Evolutionary conservation across 2,113 vertebrate genomes (phyloP).

Genomic region (Elaphurus davidianus): DNA sequence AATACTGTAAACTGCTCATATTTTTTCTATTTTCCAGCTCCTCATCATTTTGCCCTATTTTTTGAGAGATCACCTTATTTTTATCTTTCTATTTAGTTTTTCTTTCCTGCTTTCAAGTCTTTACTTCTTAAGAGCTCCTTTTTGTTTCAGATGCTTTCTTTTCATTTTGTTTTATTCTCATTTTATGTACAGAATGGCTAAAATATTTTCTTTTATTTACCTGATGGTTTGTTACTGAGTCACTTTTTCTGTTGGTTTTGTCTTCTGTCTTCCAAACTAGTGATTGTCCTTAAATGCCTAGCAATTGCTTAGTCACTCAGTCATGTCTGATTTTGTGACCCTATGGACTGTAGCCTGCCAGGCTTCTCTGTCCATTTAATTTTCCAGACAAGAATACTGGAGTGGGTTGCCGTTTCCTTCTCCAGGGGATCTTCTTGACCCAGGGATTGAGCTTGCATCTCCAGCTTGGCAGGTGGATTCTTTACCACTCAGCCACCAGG

Average conservation of each 20-base stretch:
- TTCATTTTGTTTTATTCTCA: background rate
- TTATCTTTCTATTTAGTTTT: background rate
- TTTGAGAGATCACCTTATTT: background rate
- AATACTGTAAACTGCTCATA: background rate
- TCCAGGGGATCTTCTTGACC: background rate
- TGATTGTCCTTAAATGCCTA: background rate
- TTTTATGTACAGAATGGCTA: background rate
- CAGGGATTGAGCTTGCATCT: background rate
- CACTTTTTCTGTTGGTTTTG: background rate
- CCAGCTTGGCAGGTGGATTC: background rate
- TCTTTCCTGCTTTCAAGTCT: background rate
- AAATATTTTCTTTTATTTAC: background rate
- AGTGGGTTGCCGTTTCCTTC: background rate
- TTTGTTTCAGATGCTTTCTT: background rate
- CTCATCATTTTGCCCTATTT: background rate
- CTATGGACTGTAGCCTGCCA: background rate
- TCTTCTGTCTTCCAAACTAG: background rate
- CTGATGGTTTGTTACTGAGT: background rate
- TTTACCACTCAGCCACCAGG: background rate
- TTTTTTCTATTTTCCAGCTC: background rate
- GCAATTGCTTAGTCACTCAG: background rate
- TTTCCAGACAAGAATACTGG: background rate
- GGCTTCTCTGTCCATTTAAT: background rate
- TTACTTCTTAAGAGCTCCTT: background rate
- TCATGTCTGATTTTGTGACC: background rate